Percentiles rank a stretch among this genome's conserved stretches.
Evolutionary conservation across 2,888 invertebrate species (phyloP).

Genomic region (Xestia sexstrigata): DNA sequence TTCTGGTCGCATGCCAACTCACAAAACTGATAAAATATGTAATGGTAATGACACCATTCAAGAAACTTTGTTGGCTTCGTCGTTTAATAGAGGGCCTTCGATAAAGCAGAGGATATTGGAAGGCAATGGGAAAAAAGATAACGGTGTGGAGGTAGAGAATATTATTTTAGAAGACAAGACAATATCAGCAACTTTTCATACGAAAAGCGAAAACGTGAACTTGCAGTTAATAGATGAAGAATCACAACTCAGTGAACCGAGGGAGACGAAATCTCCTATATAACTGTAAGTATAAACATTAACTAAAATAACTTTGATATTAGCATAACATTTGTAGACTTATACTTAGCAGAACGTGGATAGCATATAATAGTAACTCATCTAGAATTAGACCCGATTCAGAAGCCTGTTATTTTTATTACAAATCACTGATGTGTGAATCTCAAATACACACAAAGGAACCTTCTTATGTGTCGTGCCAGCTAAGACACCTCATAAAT

Average conservation of each 20-base stretch:
- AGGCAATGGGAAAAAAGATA: slow-evolving; percentile 85
- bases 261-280: slow-evolving; percentile 75
- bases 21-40: slow-evolving; percentile 92
- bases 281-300: slow-evolving; percentile 79
- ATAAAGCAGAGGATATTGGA: slow-evolving; percentile 83
- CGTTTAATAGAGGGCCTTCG: slow-evolving; percentile 89
- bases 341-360: no score
- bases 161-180: slow-evolving; percentile 88
- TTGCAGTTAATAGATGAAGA: slow-evolving; percentile 87
- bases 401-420: slow-evolving; percentile 10
- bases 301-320: slow-evolving; percentile 3
- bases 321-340: neutral
- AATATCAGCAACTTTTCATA: slow-evolving; percentile 81
- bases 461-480: neutral
- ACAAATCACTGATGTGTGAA: slow-evolving; percentile 22
- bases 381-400: neutral
- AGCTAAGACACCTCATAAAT: slow-evolving; percentile 6
- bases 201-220: slow-evolving; percentile 83
- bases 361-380: neutral
- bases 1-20: slow-evolving; percentile 85
- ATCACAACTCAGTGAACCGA: slow-evolving; percentile 81
- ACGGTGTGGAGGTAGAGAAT: slow-evolving; percentile 90
- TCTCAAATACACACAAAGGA: slow-evolving; percentile 11
- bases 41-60: slow-evolving; percentile 95
- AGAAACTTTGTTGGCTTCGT: slow-evolving; percentile 91